Percentiles rank a stretch among this genome's conserved stretches.
Evolutionary conservation across 2,888 invertebrate genomes (phyloP).

Genomic region (Cantharis nigra): DNA sequence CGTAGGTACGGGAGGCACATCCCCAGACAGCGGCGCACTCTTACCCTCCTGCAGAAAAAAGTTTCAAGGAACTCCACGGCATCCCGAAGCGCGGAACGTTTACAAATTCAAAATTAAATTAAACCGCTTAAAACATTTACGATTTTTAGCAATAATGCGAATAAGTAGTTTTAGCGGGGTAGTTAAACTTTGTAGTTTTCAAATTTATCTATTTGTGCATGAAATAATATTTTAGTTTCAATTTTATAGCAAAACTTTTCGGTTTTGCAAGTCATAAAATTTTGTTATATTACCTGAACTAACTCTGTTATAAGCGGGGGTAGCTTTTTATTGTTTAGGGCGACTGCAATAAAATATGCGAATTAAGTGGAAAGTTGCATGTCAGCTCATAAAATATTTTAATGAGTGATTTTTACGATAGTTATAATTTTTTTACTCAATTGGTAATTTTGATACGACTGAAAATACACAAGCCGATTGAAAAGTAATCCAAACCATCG

Average conservation of each 20-base stretch:
- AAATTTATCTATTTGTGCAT: not conserved
- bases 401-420: not conserved
- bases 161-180: not conserved
- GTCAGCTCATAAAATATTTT: conserved; percentile 2
- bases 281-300: conserved; percentile 11
- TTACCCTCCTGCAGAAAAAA: not conserved
- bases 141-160: not conserved
- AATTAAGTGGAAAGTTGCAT: conserved; percentile 1
- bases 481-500: no score
- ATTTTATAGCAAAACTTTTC: conserved; percentile 14
- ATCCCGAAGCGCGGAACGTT: not conserved
- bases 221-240: conserved; percentile 10
- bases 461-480: not conserved
- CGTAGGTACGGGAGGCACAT: no score
- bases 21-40: no score
- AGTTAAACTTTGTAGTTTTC: not conserved
- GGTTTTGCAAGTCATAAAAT: conserved; percentile 9
- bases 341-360: conserved; percentile 2
- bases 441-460: not conserved
- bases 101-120: not conserved
- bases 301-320: conserved; percentile 2
- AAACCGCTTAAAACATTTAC: not conserved
- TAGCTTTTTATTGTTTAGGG: conserved; percentile 4
- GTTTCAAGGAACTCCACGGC: not conserved
- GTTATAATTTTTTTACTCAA: not conserved